Evolutionary conservation across 2,888 invertebrate species (phyloP), one percentile per base, ranked within the genome.

Genomic region (Aspidapion aeneum): DNA sequence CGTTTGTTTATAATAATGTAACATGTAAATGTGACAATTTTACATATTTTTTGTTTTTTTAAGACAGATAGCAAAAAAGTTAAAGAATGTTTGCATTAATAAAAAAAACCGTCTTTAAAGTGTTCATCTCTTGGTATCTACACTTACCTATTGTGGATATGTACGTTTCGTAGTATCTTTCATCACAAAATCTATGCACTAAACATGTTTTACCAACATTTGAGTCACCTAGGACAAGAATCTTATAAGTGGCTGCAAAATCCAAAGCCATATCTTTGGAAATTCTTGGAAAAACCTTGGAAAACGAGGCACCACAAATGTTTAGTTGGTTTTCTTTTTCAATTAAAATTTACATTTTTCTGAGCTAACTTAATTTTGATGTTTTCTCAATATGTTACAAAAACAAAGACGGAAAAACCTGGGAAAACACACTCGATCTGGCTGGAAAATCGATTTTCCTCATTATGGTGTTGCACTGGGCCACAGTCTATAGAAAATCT

Each of bases 141-240:
- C 50, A 82, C 88, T 88, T 80, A 93, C 93, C 93, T 82, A 94
- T 93, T 69, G 93, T 93, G 57, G 93, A 93, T 82, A 93, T 93
- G 81, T 93, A 93, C 71, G 93, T 92, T 79, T 94, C 93, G 82
- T 93, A 93, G 81, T 92, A 94, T 74, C 91, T 86, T 80, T 94
- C 93, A 79, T 93, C 93, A 79, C 93, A 93, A 77, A 93, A 94
- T 80, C 93, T 86, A 79, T 93, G 93, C 74, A 93, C 93, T 73
- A 94, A 91, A 81, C 93, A 94, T 65, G 93, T 93, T 84, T 94
- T 94, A 18, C 93, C 93, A 67, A 94, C 93, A 83, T 93, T 93
- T 60, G 93, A 93, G 82, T 94, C 93, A 63, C 93, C 93, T 76
- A 94, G 83, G 74, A 94, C 92, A 75, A 93, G 83, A 70, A 93